Conservation (phyloP, 2,797 vertebrate species). For the Phaenicophaeus curvirostris region DNA sequence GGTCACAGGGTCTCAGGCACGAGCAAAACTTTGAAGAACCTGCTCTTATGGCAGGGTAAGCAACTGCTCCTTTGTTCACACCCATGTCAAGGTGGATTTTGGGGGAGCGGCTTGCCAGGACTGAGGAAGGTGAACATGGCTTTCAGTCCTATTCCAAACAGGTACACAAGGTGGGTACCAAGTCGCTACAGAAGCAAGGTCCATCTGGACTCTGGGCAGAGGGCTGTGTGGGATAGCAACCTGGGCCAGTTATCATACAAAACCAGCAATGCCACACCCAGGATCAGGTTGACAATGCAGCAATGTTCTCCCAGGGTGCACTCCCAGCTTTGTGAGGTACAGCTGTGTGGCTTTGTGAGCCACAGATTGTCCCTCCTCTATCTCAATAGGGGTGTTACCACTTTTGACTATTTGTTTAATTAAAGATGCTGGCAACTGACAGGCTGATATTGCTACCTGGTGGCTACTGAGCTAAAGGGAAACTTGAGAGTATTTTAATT, state of each 20-base stretch:
- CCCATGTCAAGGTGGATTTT: neutral
- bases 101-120: accelerated
- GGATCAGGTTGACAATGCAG: neutral
- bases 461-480: neutral
- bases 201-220: accelerated
- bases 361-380: neutral
- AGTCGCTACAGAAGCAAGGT: accelerated
- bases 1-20: neutral
- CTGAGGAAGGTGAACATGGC: neutral
- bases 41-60: neutral
- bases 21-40: neutral
- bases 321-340: neutral
- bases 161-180: accelerated
- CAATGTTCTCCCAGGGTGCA: neutral
- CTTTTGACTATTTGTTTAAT: neutral
- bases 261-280: neutral
- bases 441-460: neutral
- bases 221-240: neutral
- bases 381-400: neutral
- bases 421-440: neutral
- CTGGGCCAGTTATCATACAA: neutral
- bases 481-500: neutral
- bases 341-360: accelerated
- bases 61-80: neutral
- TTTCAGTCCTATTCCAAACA: neutral